Conservation (phyloP, 1,140 invertebrate genomes). For the Penaeus vannamei region DNA sequence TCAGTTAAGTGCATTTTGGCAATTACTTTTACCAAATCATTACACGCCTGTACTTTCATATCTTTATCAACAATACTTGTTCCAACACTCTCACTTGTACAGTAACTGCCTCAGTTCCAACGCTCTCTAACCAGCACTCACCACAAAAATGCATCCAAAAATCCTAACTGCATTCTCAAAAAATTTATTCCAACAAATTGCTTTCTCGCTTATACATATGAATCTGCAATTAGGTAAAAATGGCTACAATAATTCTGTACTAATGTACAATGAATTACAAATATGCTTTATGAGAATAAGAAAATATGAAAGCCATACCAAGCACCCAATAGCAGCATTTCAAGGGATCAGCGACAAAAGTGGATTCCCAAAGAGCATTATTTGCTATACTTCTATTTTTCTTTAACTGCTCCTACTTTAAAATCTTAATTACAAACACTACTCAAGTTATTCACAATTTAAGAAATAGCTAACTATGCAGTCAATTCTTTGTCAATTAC, state of each 20-base stretch:
- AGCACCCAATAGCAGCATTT: conserved; percentile 46
- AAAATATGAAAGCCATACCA: conserved; percentile 62
- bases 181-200: conserved; percentile 28
- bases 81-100: conserved; percentile 59
- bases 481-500: background rate
- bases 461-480: background rate
- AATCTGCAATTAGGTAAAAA: conserved; percentile 50
- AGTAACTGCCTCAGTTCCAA: conserved; percentile 27
- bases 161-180: conserved; percentile 31
- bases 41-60: no score
- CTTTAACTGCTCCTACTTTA: background rate
- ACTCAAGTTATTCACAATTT: no score
- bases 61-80: background rate
- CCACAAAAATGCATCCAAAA: conserved; percentile 39
- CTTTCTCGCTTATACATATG: conserved; percentile 47
- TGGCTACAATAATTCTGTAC: conserved; percentile 55
- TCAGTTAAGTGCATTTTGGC: no score
- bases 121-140: conserved; percentile 28
- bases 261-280: conserved; percentile 61
- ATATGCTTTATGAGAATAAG: conserved; percentile 54
- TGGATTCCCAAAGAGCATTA: background rate
- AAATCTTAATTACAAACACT: no score
- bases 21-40: no score
- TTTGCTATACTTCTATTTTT: background rate
- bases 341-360: background rate